Evolutionary conservation across 2,797 vertebrate genomes (phyloP), one percentile per base, ranked within the genome.

Genomic region (Kryptolebias ocellatus): DNA sequence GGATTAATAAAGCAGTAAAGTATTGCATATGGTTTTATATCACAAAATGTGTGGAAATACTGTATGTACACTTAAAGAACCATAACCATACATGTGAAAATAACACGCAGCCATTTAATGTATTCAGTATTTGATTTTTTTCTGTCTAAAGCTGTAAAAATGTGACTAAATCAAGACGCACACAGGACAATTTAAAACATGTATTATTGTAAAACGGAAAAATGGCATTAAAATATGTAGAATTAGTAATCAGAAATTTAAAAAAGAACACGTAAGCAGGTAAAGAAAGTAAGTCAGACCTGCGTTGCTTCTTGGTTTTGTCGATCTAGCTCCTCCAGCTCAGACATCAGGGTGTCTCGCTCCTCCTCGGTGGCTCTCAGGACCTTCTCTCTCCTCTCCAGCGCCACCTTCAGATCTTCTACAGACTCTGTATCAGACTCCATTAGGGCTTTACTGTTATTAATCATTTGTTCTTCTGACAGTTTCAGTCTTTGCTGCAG

Each of bases 231-330:
- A 34, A 34, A 34, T 7, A 34, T 34, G 31, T 34, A 34, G 31
- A 34, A 34, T 7, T 34, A 34, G 31, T 34, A 7, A 34, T 34
- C 31, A 34, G 31, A 34, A 34, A 7, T 34, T 4, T 4, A 34
- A 34, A 34, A 49, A 42, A 14, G 18, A 18, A 5, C 45, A 14
- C 29, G 17, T 17, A 53, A 3, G 45, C 42, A 10, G 20, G 34
- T 46, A 11, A 24, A 16, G 9, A 24, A 31, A 12, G 12, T 55
- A 2, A n/a, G 10, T 42, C 80, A 46, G 67, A 99, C 97, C 97
- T 97, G 94, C 34, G 96, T 98, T 72, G 96, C 96, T 77, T 98
- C 96, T 80, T 98, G 96, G 89, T 98, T 99, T 83, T 99, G 96
- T 53, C 67, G 93, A 80, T 99, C 98, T 18, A 99, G 80, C 83